Percentiles rank a stretch among this genome's conserved stretches.
phyloP scores from a whole-genome alignment of 2,797 vertebrate genomes.

The Pangasius macronema region DNA sequence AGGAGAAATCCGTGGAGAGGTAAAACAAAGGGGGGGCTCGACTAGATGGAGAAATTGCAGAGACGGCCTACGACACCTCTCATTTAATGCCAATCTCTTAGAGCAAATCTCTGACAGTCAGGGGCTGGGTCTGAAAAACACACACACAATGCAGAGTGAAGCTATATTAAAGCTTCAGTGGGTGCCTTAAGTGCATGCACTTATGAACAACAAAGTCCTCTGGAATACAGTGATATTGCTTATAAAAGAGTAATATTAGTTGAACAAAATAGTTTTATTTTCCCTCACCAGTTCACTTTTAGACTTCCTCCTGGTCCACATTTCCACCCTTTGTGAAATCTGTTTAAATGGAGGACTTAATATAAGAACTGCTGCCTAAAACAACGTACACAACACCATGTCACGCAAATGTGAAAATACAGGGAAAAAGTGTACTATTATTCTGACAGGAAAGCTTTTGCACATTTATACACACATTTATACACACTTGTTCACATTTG shows the following conservation, averaged over 20 bases:
- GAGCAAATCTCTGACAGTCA: slow-evolving; percentile 41
- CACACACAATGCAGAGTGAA: background rate
- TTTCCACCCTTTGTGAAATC: background rate
- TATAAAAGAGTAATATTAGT: background rate
- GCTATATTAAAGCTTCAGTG: background rate
- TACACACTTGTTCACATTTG: background rate
- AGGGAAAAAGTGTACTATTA: background rate
- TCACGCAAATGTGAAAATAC: background rate
- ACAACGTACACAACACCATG: background rate
- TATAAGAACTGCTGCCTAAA: background rate
- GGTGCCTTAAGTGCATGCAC: background rate
- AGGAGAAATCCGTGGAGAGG: slow-evolving; percentile 29
- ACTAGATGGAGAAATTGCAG: slow-evolving; percentile 12
- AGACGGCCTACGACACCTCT: slow-evolving; percentile 37
- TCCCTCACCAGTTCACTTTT: background rate
- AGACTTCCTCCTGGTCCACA: background rate
- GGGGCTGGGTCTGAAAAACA: slow-evolving; percentile 13
- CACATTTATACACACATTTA: background rate
- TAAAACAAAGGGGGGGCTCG: slow-evolving; percentile 13
- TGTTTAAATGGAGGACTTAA: background rate
- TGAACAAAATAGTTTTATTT: background rate
- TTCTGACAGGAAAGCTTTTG: background rate
- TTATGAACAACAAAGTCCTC: background rate
- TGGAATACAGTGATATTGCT: background rate
- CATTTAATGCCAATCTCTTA: slow-evolving; percentile 50